Conservation (phyloP, 2,113 vertebrate genomes). For the Hydrolagus affinis region DNA sequence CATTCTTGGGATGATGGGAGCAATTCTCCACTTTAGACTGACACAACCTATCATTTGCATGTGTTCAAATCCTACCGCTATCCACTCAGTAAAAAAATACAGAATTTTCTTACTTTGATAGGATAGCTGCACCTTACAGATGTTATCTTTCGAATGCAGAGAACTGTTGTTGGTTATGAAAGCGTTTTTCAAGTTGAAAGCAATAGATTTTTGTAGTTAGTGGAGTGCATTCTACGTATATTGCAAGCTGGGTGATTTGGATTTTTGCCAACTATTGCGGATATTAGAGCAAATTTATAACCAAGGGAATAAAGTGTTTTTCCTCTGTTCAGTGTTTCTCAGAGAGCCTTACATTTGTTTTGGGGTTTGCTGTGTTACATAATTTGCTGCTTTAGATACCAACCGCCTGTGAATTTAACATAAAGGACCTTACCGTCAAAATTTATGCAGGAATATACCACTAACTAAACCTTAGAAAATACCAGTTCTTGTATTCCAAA, state of each 20-base stretch:
- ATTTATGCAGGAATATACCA: no score
- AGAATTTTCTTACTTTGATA: not conserved
- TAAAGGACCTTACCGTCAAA: no score
- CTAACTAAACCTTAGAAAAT: no score
- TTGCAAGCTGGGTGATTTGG: not conserved
- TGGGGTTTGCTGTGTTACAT: not conserved
- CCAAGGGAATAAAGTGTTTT: not conserved
- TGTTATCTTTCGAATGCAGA: not conserved
- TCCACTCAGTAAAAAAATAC: not conserved
- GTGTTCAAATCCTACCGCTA: not conserved
- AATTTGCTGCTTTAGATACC: not conserved
- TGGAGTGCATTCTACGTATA: not conserved
- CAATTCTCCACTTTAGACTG: not conserved
- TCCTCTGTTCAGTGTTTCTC: not conserved
- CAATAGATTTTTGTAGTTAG: not conserved
- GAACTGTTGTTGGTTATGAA: not conserved
- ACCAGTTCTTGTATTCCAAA: no score
- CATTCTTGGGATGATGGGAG: no score
- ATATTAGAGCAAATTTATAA: not conserved
- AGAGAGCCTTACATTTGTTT: not conserved
- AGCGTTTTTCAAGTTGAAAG: not conserved
- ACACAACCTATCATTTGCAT: not conserved
- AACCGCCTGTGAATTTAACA: no score
- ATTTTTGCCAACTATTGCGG: not conserved
- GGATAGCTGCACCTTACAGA: not conserved